A percentile compares a stretch with the other conserved stretches of the same genome.
Evolutionary conservation across 2,888 invertebrate genomes (phyloP).

Genomic region (Sepioteuthis lessoniana): DNA sequence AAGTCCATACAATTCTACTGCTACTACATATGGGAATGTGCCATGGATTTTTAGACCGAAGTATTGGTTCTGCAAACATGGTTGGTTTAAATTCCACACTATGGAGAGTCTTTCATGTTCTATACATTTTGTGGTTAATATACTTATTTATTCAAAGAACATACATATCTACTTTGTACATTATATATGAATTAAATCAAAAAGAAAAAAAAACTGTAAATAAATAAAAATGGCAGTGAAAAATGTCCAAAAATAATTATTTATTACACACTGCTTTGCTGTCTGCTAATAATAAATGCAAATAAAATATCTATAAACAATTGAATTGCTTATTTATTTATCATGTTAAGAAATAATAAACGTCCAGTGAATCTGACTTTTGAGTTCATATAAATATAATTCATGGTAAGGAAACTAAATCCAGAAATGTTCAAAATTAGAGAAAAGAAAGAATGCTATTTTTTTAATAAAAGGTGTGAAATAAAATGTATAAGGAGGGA

Average conservation of each 20-base stretch:
- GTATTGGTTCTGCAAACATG: no score
- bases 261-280: background rate
- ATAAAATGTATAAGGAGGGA: background rate
- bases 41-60: no score
- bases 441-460: background rate
- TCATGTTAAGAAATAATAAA: background rate
- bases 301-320: background rate
- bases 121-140: background rate
- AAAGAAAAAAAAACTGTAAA: background rate
- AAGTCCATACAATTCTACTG: no score
- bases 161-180: conserved; percentile 33
- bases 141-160: background rate
- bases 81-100: no score
- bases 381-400: background rate
- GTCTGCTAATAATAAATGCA: background rate
- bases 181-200: background rate
- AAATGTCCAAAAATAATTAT: background rate
- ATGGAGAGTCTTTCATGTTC: background rate
- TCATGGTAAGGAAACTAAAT: background rate
- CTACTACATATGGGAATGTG: no score
- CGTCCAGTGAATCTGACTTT: background rate
- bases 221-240: background rate
- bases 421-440: background rate
- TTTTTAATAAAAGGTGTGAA: no score
- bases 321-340: background rate